A percentile compares a stretch with the other conserved stretches of the same genome.
Conservation (phyloP, 2,113 vertebrate species). For the Pseudorasbora parva region DNA sequence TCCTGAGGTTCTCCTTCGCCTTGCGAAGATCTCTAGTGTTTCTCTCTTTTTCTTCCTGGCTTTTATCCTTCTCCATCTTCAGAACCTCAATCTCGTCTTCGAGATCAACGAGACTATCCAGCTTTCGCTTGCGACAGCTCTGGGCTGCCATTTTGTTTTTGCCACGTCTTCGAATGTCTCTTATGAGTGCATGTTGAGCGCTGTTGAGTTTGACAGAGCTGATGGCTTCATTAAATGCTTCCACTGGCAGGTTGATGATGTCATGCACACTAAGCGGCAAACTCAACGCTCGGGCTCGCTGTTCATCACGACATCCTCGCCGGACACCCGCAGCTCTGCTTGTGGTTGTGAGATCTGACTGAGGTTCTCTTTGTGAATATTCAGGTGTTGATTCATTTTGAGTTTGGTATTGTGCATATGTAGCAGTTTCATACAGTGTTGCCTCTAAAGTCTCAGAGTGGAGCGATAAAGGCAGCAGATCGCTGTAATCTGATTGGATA, state of each 20-base stretch:
- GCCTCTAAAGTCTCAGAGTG: slow-evolving; percentile 9
- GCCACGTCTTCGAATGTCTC: slow-evolving; percentile 86
- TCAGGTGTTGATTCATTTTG: neutral
- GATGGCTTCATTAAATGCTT: slow-evolving; percentile 87
- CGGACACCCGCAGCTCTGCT: neutral
- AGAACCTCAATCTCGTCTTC: slow-evolving; percentile 82
- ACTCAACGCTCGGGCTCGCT: slow-evolving; percentile 21
- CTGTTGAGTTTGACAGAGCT: slow-evolving; percentile 83
- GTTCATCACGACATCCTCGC: slow-evolving; percentile 14
- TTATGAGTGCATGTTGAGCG: slow-evolving; percentile 81
- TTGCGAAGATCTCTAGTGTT: slow-evolving; percentile 77
- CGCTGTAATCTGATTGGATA: slow-evolving; percentile 26
- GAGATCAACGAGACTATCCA: slow-evolving; percentile 85
- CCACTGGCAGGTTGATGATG: slow-evolving; percentile 85
- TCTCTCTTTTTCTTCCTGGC: slow-evolving; percentile 80
- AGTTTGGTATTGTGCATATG: neutral
- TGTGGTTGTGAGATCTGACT: neutral
- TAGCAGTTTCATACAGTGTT: neutral
- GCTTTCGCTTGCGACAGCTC: slow-evolving; percentile 88
- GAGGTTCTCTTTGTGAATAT: neutral
- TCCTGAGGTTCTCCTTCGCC: slow-evolving; percentile 81
- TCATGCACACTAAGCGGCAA: slow-evolving; percentile 74
- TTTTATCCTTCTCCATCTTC: slow-evolving; percentile 76
- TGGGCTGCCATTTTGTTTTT: slow-evolving; percentile 90
- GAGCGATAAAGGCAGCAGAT: slow-evolving; percentile 20